Percentiles rank a stretch among this genome's conserved stretches.
Conservation (phyloP, 2,113 vertebrate genomes). For the Natator depressus region DNA sequence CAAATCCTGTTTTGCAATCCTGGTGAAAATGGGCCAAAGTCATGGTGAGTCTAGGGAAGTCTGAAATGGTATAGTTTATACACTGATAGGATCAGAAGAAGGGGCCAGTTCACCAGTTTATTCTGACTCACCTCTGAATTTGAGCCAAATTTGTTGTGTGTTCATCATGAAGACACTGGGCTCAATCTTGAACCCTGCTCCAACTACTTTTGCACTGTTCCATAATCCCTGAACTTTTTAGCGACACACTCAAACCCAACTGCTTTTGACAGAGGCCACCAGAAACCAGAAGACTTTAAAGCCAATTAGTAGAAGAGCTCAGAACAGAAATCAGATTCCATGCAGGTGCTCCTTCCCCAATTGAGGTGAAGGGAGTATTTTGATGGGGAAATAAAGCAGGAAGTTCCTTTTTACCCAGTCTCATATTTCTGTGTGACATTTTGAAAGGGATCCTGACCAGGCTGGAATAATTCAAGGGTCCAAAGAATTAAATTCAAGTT, state of each 20-base stretch:
- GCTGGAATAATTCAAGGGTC: background rate
- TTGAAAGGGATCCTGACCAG: background rate
- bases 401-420: background rate
- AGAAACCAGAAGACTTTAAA: background rate
- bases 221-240: background rate
- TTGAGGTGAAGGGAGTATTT: background rate
- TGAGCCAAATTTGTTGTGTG: background rate
- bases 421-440: background rate
- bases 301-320: background rate
- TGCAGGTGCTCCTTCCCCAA: background rate
- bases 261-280: background rate
- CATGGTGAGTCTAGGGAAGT: background rate
- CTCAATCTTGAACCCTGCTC: background rate
- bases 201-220: background rate
- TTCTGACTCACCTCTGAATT: background rate
- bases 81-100: background rate
- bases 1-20: background rate
- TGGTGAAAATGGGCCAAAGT: background rate
- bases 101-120: background rate
- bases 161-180: background rate
- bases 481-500: background rate
- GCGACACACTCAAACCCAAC: background rate
- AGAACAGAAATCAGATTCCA: background rate
- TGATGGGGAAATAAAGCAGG: constrained; percentile 24
- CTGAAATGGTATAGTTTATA: background rate